Base-by-base conservation (phyloP, 1,140 invertebrate species). In the Drosophila bipectinata region DNA sequence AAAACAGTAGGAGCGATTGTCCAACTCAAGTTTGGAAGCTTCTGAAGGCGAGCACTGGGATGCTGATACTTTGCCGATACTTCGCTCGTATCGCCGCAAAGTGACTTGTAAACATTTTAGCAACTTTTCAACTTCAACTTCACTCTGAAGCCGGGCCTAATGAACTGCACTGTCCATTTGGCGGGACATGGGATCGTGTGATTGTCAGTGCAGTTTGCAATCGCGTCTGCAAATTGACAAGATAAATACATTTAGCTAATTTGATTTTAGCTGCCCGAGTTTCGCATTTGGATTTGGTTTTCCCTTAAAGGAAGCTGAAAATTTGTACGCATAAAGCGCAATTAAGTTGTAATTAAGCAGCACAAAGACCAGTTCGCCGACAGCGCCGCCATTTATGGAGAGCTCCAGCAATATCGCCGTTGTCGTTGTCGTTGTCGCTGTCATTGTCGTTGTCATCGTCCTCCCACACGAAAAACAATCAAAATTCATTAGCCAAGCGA, bases 201-300 rank as follows among this genome's bases (percentile, higher is more conserved):
- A 81, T 85, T 85, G 82, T 72, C 82, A 87, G 58, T 78, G 66
- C 77, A 73, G 63, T 58, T 68, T 76, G 72, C 64, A 81, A 63
- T 83, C 64, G 80, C 79, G 61, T 66, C 64, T 89, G 84, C 77
- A 74, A 90, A 90, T 90, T 90, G 85, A 90, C 81, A 90, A 90
- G 79, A 90, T 90, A 90, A 90, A 90, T 90, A 90, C 83, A 88
- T 88, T 88, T 83, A 88, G 76, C 83, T 88, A 88, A 88, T 88
- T 88, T 88, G 83, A 88, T 77, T 68, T 79, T 77, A 58, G 67
- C 49, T 55, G 64, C 64, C 59, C 55, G 54, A 61, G 63, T 58
- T 66, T 64, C 32, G 45, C 26, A 8, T 55, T 34, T 18, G 18
- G 6, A 34, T 39, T 12, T n/a, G 9, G 32, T 34, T 47, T 37